Percentiles rank a stretch among this genome's conserved stretches.
These are phyloP conservation scores for Liparis tanakae DNA, from an alignment of 2,797 vertebrate genomes.

Conservation along the genomic window DNA sequence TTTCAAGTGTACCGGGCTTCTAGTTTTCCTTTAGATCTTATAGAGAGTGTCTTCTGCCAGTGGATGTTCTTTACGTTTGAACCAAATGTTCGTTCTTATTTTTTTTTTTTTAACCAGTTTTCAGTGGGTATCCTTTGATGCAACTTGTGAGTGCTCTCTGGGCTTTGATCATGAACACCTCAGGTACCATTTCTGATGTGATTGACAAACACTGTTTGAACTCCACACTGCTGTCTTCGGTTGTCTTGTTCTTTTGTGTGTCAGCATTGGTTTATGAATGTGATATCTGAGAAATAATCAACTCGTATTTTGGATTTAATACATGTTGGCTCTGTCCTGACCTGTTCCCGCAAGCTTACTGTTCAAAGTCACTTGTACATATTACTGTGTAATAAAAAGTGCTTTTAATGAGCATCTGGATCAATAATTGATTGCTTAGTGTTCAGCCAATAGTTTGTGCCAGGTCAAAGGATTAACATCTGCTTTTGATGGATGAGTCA, in stretches of 20 bases:
- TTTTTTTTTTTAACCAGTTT: slow-evolving; percentile 16
- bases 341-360: slow-evolving; percentile 32
- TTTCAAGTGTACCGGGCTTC: neutral
- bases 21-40: slow-evolving; percentile 8
- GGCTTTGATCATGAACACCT: slow-evolving; percentile 47
- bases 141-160: neutral
- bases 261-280: slow-evolving; percentile 23
- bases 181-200: slow-evolving; percentile 61
- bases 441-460: neutral
- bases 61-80: slow-evolving; percentile 7
- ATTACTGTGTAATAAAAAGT: slow-evolving; percentile 71
- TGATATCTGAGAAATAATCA: slow-evolving; percentile 16
- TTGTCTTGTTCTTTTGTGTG: slow-evolving; percentile 11
- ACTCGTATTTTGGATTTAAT: slow-evolving; percentile 25
- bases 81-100: neutral
- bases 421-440: neutral
- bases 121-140: slow-evolving; percentile 23
- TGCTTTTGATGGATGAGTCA: neutral
- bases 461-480: neutral
- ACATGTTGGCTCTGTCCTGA: slow-evolving; percentile 20
- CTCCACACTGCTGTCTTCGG: slow-evolving; percentile 13
- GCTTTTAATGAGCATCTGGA: slow-evolving; percentile 48
- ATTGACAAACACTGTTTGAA: slow-evolving; percentile 24
- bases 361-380: slow-evolving; percentile 55
- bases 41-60: slow-evolving; percentile 5